These are phyloP conservation scores for Thermophis baileyi DNA, from an alignment of 2,113 vertebrate genomes.

Conservation along the genomic window DNA sequence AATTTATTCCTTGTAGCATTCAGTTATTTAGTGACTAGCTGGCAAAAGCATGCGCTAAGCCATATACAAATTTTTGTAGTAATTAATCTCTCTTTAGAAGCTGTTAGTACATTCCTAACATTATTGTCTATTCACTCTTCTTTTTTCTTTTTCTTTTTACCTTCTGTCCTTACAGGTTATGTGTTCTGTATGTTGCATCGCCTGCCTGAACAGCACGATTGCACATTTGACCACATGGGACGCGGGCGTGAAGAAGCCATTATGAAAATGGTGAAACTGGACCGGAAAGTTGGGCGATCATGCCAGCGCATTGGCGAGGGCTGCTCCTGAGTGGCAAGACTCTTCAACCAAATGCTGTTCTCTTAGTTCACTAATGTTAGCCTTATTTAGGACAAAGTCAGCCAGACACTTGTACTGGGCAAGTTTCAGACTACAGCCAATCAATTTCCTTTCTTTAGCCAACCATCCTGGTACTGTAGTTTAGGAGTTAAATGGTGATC, in stretches of 20 bases:
- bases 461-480: slow-evolving; percentile 82
- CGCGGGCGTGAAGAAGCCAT: slow-evolving; percentile 95
- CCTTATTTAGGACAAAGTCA: slow-evolving; percentile 87
- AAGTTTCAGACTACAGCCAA: slow-evolving; percentile 83
- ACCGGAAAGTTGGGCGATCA: slow-evolving; percentile 97
- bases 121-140: neutral
- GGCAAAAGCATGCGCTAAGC: neutral
- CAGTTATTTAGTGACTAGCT: neutral
- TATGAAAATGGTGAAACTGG: slow-evolving; percentile 98
- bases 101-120: neutral
- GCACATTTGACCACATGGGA: slow-evolving; percentile 96
- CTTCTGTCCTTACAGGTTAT: slow-evolving; percentile 73
- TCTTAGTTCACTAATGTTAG: slow-evolving; percentile 86
- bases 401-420: slow-evolving; percentile 84
- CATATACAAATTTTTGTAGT: neutral
- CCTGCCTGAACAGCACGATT: slow-evolving; percentile 95
- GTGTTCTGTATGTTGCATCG: slow-evolving; percentile 98
- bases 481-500: slow-evolving; percentile 79
- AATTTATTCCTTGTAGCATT: neutral
- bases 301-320: slow-evolving; percentile 99
- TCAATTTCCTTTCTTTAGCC: slow-evolving; percentile 79
- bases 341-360: slow-evolving; percentile 74
- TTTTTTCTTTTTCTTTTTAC: neutral
- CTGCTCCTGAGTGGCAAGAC: slow-evolving; percentile 87
- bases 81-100: neutral